Evolutionary conservation across 2,113 vertebrate species (phyloP), one percentile per base, ranked within the genome.

Genomic region (Odobenus rosmarus): DNA sequence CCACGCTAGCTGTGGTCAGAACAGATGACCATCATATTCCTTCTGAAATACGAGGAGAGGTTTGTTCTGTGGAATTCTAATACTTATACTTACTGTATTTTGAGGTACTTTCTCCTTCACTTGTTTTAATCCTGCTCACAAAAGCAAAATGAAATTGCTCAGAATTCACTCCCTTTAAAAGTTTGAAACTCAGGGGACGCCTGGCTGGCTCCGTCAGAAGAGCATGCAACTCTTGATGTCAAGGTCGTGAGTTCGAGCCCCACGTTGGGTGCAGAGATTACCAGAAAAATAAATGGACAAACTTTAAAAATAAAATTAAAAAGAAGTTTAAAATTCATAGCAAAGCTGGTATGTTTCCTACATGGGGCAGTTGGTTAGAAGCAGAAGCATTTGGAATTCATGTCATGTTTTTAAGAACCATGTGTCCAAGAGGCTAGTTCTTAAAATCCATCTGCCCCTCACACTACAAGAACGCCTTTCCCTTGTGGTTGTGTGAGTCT

Each of bases 381-480:
- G 39, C 21, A 26, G 24, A 33, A 49, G 9, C 36, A 11, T 79
- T 87, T 64, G 61, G 67, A 96, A 62, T 84, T 64, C 36, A 7
- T 26, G 19, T 1, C 11, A 3, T 19, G 33, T 21, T 53, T 80
- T 94, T 31, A 59, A 76, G 81, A 80, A 39, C 21, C 23, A 3
- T 4, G 14, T 11, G 36, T 93, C 61, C 69, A 33, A 53, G 9
- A 21, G 18, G 11, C 33, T 11, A 77, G 96, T 57, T 97, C 97
- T 96, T 72, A 81, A 97, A 86, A 92, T 83, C 93, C 67, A 69
- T 4, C n/a, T 23, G 69, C 62, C 69, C 97, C 96, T 24, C 26
- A 61, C 59, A 81, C 49, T 14, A 9, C 1, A 11, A 28, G 33
- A 64, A 39, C 18, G 23, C 1, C 0, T 28, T 46, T 71, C 57